phyloP scores from a whole-genome alignment of 2,888 invertebrate genomes.

The Drosophila mimica region DNA sequence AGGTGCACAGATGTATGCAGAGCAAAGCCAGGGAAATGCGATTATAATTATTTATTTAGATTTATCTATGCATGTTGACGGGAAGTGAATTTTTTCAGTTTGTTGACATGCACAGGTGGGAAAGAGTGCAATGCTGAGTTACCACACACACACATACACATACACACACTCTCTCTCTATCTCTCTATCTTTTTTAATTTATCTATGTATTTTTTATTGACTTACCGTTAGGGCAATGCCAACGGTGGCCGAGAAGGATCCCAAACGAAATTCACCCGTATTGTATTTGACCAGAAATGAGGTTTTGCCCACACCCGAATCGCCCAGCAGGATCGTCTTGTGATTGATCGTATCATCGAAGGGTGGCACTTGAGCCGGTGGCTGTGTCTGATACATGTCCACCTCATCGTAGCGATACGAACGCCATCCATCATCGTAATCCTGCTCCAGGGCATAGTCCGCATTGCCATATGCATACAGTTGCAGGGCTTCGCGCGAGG shows the following conservation, averaged over 20 bases:
- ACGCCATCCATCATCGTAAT: conserved; percentile 83
- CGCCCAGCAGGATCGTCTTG: conserved; percentile 96
- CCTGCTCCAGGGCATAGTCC: conserved; percentile 74
- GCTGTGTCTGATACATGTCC: conserved; percentile 74
- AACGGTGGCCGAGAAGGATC: conserved; percentile 97
- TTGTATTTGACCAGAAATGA: conserved; percentile 96
- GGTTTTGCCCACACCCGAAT: conserved; percentile 97
- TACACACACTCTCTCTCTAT: neutral
- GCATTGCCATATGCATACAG: conserved; percentile 85
- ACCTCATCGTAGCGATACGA: conserved; percentile 85
- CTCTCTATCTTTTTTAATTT: neutral
- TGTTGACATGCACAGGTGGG: conserved; percentile 22
- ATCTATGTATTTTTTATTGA: conserved; percentile 60
- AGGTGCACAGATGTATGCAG: conserved; percentile 34
- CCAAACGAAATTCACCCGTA: conserved; percentile 95
- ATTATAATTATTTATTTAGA: conserved; percentile 46
- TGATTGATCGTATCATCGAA: conserved; percentile 88
- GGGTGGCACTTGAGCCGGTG: conserved; percentile 64
- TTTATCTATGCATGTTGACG: conserved; percentile 3
- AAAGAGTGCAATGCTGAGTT: neutral
- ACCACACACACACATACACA: conserved; percentile 8
- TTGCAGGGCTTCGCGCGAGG: conserved; percentile 89
- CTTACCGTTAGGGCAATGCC: conserved; percentile 98
- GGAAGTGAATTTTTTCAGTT: conserved; percentile 25
- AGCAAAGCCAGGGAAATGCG: conserved; percentile 49